Conservation (phyloP, 2,113 vertebrate genomes). For the Mastomys coucha region DNA sequence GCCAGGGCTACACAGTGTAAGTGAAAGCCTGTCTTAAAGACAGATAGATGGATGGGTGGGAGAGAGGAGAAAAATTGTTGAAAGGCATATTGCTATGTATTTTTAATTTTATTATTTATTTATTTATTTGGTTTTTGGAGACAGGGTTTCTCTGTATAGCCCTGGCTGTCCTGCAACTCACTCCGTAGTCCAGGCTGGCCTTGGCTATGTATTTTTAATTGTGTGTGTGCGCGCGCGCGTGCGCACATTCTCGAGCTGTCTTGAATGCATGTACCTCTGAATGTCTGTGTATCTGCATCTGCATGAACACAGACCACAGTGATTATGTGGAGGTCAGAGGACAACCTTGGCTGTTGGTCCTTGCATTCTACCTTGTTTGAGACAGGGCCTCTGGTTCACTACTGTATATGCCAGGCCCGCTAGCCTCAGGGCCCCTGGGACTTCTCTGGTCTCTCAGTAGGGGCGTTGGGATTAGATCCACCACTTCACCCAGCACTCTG, state of each 20-base stretch:
- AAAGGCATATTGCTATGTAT: too few species aligned
- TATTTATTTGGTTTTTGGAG: too few species aligned
- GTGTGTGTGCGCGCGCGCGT: background rate
- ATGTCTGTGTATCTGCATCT: background rate
- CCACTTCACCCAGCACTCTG: background rate
- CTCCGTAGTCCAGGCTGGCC: too few species aligned
- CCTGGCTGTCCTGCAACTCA: too few species aligned
- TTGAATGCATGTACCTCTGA: background rate
- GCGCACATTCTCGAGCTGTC: background rate
- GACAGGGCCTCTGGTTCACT: background rate
- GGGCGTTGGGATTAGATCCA: background rate
- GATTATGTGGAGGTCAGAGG: background rate
- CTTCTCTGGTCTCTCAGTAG: background rate
- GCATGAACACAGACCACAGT: background rate
- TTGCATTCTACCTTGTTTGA: too few species aligned
- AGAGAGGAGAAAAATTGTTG: too few species aligned
- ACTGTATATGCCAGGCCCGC: background rate
- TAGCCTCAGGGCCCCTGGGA: background rate
- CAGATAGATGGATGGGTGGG: background rate
- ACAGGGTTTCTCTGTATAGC: too few species aligned
- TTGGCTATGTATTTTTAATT: background rate
- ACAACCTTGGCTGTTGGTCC: too few species aligned
- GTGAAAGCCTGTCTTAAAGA: background rate
- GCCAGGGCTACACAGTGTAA: background rate
- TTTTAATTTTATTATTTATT: too few species aligned